These are phyloP conservation scores for Acrobasis consociella DNA, from an alignment of 2,888 invertebrate genomes.

Conservation along the genomic window DNA sequence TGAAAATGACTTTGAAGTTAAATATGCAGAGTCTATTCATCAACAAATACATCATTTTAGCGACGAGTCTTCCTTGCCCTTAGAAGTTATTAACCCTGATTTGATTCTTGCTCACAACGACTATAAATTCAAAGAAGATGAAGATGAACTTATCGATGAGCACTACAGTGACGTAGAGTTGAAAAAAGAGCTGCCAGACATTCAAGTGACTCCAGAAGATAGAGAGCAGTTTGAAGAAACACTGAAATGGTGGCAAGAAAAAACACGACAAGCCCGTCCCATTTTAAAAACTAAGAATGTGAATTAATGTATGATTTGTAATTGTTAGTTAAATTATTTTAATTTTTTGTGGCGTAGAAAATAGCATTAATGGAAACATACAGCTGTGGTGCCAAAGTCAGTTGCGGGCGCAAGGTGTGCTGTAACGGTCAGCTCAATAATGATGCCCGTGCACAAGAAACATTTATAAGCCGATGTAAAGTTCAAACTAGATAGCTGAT, in stretches of 20 bases:
- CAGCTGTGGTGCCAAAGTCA: slow-evolving; percentile 78
- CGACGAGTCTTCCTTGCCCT: slow-evolving; percentile 49
- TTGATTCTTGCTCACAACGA: slow-evolving; percentile 57
- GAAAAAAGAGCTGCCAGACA: slow-evolving; percentile 74
- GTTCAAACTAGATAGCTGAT: slow-evolving; percentile 27
- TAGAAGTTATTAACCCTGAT: slow-evolving; percentile 60
- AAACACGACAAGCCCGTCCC: slow-evolving; percentile 64
- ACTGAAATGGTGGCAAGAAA: slow-evolving; percentile 80
- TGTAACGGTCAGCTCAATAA: slow-evolving; percentile 64
- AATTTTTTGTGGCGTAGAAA: slow-evolving; percentile 47
- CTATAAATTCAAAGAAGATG: slow-evolving; percentile 67
- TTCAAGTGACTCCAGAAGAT: slow-evolving; percentile 76
- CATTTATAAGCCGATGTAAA: slow-evolving; percentile 34
- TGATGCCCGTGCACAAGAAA: slow-evolving; percentile 42
- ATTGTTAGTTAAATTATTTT: slow-evolving; percentile 45
- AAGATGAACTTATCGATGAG: slow-evolving; percentile 61
- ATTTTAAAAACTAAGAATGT: slow-evolving; percentile 45
- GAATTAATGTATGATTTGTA: slow-evolving; percentile 32
- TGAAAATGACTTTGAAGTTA: slow-evolving; percentile 71
- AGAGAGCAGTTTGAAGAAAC: slow-evolving; percentile 78
- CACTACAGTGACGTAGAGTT: slow-evolving; percentile 74
- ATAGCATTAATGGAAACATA: slow-evolving; percentile 54
- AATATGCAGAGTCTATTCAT: slow-evolving; percentile 73
- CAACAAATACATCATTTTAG: slow-evolving; percentile 57
- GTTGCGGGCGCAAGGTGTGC: slow-evolving; percentile 75